phyloP scores from a whole-genome alignment of 2,113 vertebrate species.

The Ifrita kowaldi region DNA sequence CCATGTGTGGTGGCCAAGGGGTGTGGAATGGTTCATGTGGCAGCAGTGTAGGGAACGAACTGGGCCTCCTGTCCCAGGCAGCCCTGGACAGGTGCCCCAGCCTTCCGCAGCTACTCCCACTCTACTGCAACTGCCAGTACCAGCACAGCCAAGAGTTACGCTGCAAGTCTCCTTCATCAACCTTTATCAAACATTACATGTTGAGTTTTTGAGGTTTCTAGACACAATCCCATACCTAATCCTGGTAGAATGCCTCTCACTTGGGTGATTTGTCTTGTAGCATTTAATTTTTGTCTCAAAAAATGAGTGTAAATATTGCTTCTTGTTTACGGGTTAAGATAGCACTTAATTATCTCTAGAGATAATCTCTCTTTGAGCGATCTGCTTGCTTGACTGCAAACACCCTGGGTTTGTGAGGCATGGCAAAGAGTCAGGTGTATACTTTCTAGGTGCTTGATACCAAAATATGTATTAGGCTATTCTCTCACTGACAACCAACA shows the following conservation, averaged over 20 bases:
- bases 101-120: background rate
- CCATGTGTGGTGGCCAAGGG: background rate
- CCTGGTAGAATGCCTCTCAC: background rate
- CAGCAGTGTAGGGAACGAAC: background rate
- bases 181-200: background rate
- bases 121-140: background rate
- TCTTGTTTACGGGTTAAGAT: background rate
- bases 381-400: background rate
- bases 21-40: accelerated
- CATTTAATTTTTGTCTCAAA: background rate
- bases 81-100: accelerated
- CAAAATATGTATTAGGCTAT: background rate
- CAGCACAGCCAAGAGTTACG: background rate
- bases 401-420: background rate
- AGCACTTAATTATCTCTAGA: background rate
- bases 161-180: background rate
- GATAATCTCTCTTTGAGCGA: background rate
- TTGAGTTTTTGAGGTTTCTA: background rate
- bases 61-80: background rate
- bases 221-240: background rate
- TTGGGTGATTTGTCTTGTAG: background rate
- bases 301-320: background rate
- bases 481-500: background rate
- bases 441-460: background rate
- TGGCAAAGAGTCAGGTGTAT: background rate